Base-by-base conservation (phyloP, 2,888 invertebrate species). In the Neria commutata region DNA sequence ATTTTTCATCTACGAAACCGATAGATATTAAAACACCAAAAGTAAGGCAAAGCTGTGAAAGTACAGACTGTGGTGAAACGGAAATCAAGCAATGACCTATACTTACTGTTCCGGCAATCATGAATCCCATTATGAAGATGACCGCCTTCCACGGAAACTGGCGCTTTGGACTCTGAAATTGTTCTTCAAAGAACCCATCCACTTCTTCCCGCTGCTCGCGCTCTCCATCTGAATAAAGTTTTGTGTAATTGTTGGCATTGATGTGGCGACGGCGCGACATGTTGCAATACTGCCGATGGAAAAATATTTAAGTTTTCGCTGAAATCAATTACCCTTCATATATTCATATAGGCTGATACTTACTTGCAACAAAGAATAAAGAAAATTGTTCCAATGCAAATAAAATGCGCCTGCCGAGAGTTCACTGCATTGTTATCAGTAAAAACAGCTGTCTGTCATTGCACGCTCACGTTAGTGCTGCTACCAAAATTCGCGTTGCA, bases 131-230 rank as follows among this genome's bases (percentile, higher is more conserved):
- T 0, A 95, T 94, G 67, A 95, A 83, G 6, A 85, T 79, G 51
- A 95, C 90, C 0, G 94, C 92, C 82, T 90, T 92, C 89, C 92
- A 93, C 47, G 95, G 95, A 71, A 95, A 86, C 78, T 88, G 88
- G 34, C 87, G 85, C 1, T 87, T 86, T 58, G 89, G 88, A 49
- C 80, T 79, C 61, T 86, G 84, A 74, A 90, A 90, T 79, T 90
- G 91, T 54, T 67, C 67, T 24, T 66, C 65, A 10, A 60, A 25
- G 52, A 65, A 66, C 16, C 67, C 64, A 56, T 68, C 68, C 4
- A 61, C 51, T 37, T 64, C 61, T 40, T 68, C 68, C n/a, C 24
- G 25, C 17, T 51, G 57, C 17, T 6, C 17, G 6, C 53, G 48
- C 11, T 58, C 55, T 4, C 55, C 54, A 0, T 16, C 14, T 33